Evolutionary conservation across 2,797 vertebrate species (phyloP), one percentile per base, ranked within the genome.

Genomic region (Lateolabrax maculatus): DNA sequence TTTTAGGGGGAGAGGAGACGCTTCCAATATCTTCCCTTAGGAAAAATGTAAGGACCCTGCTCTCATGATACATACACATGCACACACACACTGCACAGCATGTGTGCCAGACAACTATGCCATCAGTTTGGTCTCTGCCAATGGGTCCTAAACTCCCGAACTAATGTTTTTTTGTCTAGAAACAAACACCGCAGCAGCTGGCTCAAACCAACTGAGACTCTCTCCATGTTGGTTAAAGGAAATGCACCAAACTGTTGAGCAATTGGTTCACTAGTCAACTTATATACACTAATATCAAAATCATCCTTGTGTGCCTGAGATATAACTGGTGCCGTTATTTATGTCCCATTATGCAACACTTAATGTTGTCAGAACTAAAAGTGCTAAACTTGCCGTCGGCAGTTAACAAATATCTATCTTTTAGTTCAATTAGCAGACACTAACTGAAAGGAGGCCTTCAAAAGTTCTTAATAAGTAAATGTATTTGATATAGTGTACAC

Each of bases 1-100:
- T 94, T 93, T 94, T 94, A 94, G 91, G 84, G 92, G 85, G 84
- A 93, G 91, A 95, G 92, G 80, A 94, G 93, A 94, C 12, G 79
- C 86, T 92, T 92, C 92, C 88, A 84, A 89, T 91, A 90, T 87
- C 83, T 84, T 89, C 90, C 90, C 88, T 84, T 52, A 85, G 84
- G 88, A 93, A 67, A 90, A 89, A 90, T 10, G 52, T 60, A 83
- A 87, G 74, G 81, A 87, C 84, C 78, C 72, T 66, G 65, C 73
- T 81, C 89, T 83, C 71, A 72, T 74, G 84, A 84, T 79, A 63
- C 85, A 70, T 57, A 80, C 66, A 48, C 79, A 61, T 23, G 29
- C 69, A 53, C 78, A 23, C 62, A 39, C 53, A 34, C 69, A 19
- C 61, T 29, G 66, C 53, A 64, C 64, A 29, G 82, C 68, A 62